A percentile compares a stretch with the other conserved stretches of the same genome.
Conservation (phyloP, 2,888 invertebrate genomes). For the Phania funesta region DNA sequence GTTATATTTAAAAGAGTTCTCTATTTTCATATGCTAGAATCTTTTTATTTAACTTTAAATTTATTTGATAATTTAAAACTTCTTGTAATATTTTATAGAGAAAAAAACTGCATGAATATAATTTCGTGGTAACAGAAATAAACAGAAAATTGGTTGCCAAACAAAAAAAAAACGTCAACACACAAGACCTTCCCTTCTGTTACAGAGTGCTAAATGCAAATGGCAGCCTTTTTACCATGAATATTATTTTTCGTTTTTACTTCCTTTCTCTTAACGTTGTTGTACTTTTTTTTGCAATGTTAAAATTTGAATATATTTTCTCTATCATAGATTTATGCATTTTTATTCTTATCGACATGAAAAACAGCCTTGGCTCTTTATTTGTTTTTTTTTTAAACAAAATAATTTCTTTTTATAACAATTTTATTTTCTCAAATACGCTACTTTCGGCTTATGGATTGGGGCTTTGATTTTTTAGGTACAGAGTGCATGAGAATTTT, state of each 20-base stretch:
- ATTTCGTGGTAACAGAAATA: constrained; percentile 17
- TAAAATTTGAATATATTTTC: constrained; percentile 51
- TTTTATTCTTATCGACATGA: constrained; percentile 66
- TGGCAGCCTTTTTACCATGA: constrained; percentile 59
- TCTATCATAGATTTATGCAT: constrained; percentile 63
- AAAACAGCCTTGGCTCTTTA: constrained; percentile 58
- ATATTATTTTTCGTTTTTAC: constrained; percentile 45
- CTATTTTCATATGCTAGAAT: not conserved
- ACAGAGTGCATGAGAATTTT: no score
- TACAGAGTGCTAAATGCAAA: constrained; percentile 54
- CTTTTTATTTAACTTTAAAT: constrained; percentile 7
- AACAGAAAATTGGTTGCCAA: constrained; percentile 38
- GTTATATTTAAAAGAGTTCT: not conserved
- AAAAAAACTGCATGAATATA: not conserved
- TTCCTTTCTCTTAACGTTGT: constrained; percentile 55
- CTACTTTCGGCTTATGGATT: not conserved
- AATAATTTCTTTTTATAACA: constrained; percentile 34
- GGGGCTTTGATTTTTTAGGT: not conserved
- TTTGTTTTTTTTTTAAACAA: constrained; percentile 15
- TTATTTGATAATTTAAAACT: constrained; percentile 9
- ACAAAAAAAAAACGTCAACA: not conserved
- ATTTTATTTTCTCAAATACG: not conserved
- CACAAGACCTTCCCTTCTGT: constrained; percentile 38
- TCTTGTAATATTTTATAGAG: not conserved
- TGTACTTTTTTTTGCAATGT: not conserved